Base-by-base conservation (phyloP, 2,113 vertebrate genomes). In the Butorides virescens region DNA sequence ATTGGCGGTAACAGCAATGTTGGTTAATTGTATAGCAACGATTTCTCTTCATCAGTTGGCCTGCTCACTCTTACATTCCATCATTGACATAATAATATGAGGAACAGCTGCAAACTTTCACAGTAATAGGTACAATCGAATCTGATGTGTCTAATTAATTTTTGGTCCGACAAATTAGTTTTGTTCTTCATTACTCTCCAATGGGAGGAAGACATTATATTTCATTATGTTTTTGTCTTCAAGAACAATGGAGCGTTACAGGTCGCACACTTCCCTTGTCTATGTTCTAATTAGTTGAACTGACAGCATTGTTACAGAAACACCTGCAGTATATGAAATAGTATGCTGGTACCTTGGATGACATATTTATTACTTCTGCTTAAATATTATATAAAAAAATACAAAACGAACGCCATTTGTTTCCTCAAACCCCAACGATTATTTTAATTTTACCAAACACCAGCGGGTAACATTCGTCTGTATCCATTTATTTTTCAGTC, bases 131-230 rank as follows among this genome's bases (percentile, higher is more conserved):
- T 97, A 96, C 94, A 97, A 97, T 98, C 11, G 25, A 98, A 97
- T 96, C 90, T 98, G 97, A 98, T 98, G 96, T 98, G 86, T 98
- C 98, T 98, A 98, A 98, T 98, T 98, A 98, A 98, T 98, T 98
- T 98, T 97, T 98, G 95, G 96, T 98, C 93, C 63, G n/a, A 98
- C 97, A 98, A 98, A 98, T 98, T 98, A 98, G 97, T 98, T 98
- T 98, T 98, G 95, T 98, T 98, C 98, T 98, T 98, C 97, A 96
- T 98, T 98, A 98, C 92, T 97, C 96, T 98, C 97, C 97, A 98
- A 97, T 98, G 98, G 97, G 97, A 98, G 95, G 90, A 97, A 97
- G 97, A 96, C 96, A 97, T 97, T 97, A 96, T 97, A 97, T 98
- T 98, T 98, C 96, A 98, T 98, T 98, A 98, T 97, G 97, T 95